Evolutionary conservation across 2,888 invertebrate species (phyloP).

Genomic region (Syritta pipiens): DNA sequence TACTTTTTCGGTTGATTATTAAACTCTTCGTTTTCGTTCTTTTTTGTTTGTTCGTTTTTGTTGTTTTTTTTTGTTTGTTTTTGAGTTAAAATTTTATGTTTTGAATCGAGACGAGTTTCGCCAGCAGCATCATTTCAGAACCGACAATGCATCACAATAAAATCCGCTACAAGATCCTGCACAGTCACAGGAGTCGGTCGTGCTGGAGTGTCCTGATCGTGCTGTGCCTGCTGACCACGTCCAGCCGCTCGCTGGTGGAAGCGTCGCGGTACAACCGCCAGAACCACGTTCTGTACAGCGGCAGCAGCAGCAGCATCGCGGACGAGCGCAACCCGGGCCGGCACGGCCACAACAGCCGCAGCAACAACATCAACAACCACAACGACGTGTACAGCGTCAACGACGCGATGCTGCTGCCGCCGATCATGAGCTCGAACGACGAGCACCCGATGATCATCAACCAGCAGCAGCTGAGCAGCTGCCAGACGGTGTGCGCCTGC

Average conservation of each 20-base stretch:
- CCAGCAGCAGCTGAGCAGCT: conserved; percentile 76
- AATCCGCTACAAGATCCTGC: conserved; percentile 63
- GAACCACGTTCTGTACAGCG: conserved; percentile 72
- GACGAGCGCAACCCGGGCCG: conserved; percentile 52
- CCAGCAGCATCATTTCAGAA: conserved; percentile 37
- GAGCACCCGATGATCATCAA: conserved; percentile 71
- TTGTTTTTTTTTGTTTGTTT: conserved; percentile 2
- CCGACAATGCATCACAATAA: conserved; percentile 68
- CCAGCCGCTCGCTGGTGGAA: conserved; percentile 39
- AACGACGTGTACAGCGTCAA: conserved; percentile 64
- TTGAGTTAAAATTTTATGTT: conserved; percentile 15
- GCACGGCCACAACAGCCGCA: conserved; percentile 52
- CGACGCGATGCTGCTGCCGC: conserved; percentile 62
- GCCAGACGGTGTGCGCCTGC: conserved; percentile 89
- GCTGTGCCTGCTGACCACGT: conserved; percentile 39
- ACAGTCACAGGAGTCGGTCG: conserved; percentile 29
- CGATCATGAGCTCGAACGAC: conserved; percentile 41
- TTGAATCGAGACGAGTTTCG: neutral
- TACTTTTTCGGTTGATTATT: conserved; percentile 26
- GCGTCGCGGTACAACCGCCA: conserved; percentile 71
- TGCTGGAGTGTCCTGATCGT: conserved; percentile 32
- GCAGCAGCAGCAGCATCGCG: conserved; percentile 48
- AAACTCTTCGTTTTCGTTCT: conserved; percentile 14
- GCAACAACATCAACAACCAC: conserved; percentile 49
- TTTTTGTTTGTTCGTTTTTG: conserved; percentile 28